phyloP scores from a whole-genome alignment of 2,888 invertebrate genomes.

The Eledone cirrhosa region DNA sequence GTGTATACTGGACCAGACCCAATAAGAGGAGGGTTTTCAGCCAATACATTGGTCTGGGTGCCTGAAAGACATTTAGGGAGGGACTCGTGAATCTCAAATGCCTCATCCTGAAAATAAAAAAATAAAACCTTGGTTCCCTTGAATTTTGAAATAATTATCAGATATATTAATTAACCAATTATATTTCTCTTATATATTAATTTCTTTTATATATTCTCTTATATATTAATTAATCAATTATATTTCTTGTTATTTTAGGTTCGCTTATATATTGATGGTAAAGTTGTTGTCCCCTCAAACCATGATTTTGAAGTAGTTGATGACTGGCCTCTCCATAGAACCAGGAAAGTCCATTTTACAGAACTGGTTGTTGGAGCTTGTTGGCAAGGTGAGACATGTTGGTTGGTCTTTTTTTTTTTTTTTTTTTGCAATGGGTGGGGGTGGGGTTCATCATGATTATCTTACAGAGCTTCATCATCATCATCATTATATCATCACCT shows the following conservation, averaged over 20 bases:
- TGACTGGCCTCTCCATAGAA: slow-evolving; percentile 98
- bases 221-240: background rate
- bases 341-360: slow-evolving; percentile 76
- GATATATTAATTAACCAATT: too few relatives aligned
- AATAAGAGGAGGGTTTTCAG: too few relatives aligned
- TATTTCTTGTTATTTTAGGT: slow-evolving; percentile 50
- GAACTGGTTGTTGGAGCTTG: slow-evolving; percentile 95
- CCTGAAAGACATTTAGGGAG: too few relatives aligned
- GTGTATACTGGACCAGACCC: too few relatives aligned
- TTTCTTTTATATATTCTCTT: too few relatives aligned
- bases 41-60: too few relatives aligned
- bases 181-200: too few relatives aligned
- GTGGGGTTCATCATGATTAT: background rate
- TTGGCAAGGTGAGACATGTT: slow-evolving; percentile 81
- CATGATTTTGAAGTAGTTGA: slow-evolving; percentile 97
- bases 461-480: background rate
- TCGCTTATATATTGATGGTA: slow-evolving; percentile 85
- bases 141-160: too few relatives aligned
- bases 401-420: background rate
- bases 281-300: slow-evolving; percentile 75
- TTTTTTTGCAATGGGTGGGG: background rate
- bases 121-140: too few relatives aligned
- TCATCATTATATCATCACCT: too few relatives aligned
- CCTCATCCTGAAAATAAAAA: too few relatives aligned
- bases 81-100: too few relatives aligned